Evolutionary conservation across 2,797 vertebrate genomes (phyloP).

Genomic region (Micropoecilia bifurca): DNA sequence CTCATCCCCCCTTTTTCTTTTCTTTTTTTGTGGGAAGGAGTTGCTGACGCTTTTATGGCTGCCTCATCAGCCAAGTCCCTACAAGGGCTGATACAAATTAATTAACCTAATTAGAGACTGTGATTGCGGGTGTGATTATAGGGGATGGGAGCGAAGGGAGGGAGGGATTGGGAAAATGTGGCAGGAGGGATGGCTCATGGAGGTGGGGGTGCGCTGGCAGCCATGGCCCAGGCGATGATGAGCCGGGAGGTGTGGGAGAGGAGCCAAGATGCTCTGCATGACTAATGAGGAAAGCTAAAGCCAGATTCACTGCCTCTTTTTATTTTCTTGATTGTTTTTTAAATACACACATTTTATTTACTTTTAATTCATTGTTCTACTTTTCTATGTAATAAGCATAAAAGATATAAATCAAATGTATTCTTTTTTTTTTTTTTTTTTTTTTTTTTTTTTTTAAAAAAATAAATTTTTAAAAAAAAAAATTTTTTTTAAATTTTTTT

Average conservation of each 20-base stretch:
- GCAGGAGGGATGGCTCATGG: constrained; percentile 58
- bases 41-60: constrained; percentile 92
- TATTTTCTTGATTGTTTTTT: constrained; percentile 29
- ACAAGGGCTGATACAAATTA: constrained; percentile 99
- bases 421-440: neutral
- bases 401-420: neutral
- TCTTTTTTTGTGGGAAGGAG: constrained; percentile 46
- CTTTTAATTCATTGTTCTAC: neutral
- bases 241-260: constrained; percentile 94
- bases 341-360: constrained; percentile 46
- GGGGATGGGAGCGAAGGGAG: constrained; percentile 73
- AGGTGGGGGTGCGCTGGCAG: constrained; percentile 90
- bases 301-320: constrained; percentile 45
- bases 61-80: constrained; percentile 99
- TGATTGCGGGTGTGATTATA: constrained; percentile 99
- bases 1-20: constrained; percentile 7
- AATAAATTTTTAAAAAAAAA: too few relatives aligned
- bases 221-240: constrained; percentile 93
- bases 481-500: too few relatives aligned
- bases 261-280: constrained; percentile 94
- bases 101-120: constrained; percentile 99
- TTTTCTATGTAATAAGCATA: constrained; percentile 3
- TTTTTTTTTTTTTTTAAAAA: too few relatives aligned
- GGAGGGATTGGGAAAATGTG: constrained; percentile 55
- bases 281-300: constrained; percentile 84